phyloP scores from a whole-genome alignment of 2,113 vertebrate genomes.

The Phalacrocorax carbo region DNA sequence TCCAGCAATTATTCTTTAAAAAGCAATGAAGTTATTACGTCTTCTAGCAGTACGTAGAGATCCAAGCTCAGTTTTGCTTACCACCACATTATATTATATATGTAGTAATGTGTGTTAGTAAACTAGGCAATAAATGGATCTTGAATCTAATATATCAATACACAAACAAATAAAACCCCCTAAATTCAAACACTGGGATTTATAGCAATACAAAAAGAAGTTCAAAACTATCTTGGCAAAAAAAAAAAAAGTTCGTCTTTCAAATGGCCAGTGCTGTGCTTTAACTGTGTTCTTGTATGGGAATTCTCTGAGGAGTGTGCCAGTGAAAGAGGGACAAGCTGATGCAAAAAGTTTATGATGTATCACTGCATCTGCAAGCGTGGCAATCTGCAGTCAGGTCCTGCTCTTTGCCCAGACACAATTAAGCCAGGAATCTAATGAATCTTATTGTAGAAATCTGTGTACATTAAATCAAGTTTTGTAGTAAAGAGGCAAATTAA shows the following conservation, averaged over 20 bases:
- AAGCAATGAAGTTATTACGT: not conserved
- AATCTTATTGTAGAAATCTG: not conserved
- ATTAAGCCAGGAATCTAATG: constrained; percentile 1
- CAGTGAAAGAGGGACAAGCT: not conserved
- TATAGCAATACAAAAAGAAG: not conserved
- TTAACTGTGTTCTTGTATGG: not conserved
- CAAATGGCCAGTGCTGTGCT: not conserved
- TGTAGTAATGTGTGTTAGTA: not conserved
- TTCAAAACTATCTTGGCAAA: not conserved
- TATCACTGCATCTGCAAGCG: not conserved
- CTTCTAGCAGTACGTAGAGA: not conserved
- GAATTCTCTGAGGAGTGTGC: not conserved
- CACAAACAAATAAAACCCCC: not conserved
- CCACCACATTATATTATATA: not conserved
- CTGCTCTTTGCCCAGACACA: not conserved
- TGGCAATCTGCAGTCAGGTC: not conserved
- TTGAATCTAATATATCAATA: not conserved
- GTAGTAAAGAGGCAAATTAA: not conserved
- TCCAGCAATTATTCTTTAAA: not conserved
- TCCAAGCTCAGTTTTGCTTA: not conserved
- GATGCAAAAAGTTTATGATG: not conserved
- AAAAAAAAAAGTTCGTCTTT: not conserved
- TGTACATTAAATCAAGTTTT: not conserved
- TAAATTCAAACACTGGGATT: not conserved
- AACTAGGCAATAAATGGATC: not conserved